These are phyloP conservation scores for Eucriotettix oculatus DNA, from an alignment of 2,888 invertebrate species.

Conservation along the genomic window DNA sequence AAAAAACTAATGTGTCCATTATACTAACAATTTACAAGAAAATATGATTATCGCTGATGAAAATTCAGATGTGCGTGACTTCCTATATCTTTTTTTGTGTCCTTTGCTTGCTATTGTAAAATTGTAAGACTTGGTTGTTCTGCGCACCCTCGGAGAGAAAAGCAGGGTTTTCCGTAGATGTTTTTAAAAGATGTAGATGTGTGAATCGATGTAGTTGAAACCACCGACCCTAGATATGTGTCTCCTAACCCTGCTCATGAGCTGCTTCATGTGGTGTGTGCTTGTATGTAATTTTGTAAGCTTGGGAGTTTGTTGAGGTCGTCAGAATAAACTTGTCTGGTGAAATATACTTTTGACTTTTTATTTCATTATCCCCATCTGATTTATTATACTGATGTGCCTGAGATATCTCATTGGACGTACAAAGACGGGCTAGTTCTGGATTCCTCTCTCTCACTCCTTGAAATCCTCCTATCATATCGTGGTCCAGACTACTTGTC, in stretches of 20 bases:
- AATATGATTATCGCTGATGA: constrained; percentile 2
- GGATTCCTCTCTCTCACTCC: no score
- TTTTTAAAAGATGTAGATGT: not conserved
- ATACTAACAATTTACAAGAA: constrained; percentile 8
- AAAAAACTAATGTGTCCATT: not conserved
- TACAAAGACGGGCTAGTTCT: no score
- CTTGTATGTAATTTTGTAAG: constrained; percentile 42
- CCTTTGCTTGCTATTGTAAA: constrained; percentile 11
- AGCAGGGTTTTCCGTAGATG: constrained; percentile 5
- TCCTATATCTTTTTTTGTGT: constrained; percentile 15
- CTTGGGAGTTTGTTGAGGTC: constrained; percentile 56
- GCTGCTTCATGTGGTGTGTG: constrained; percentile 15
- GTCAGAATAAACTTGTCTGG: constrained; percentile 52
- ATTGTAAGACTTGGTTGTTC: constrained; percentile 10
- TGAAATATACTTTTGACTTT: constrained; percentile 24
- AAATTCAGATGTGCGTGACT: constrained; percentile 16
- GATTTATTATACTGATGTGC: no score
- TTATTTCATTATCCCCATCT: no score
- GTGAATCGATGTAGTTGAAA: not conserved
- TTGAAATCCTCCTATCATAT: no score
- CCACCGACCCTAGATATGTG: not conserved
- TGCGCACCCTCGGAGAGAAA: constrained; percentile 9
- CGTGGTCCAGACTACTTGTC: no score
- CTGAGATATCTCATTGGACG: no score
- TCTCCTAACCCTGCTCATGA: not conserved